Evolutionary conservation across 2,113 vertebrate genomes (phyloP).

Genomic region (Bufo bufo): DNA sequence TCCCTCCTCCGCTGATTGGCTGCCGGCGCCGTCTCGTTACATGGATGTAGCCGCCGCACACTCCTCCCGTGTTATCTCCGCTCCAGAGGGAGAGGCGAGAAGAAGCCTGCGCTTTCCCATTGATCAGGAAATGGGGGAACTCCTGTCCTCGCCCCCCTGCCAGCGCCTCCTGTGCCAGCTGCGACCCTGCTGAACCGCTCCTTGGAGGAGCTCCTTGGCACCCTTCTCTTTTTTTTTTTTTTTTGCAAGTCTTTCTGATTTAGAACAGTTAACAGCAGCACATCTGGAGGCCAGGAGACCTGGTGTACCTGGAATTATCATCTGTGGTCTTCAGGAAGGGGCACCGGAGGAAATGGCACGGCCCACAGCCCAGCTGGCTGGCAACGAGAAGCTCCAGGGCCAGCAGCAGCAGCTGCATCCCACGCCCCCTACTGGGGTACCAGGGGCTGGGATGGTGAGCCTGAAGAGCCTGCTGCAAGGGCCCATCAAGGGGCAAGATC

Average conservation of each 20-base stretch:
- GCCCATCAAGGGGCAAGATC: conserved; percentile 60
- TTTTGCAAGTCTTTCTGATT: not conserved
- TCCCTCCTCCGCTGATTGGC: conserved; percentile 22
- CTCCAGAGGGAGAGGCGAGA: conserved; percentile 28
- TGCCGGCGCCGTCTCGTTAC: not conserved
- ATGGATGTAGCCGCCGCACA: conserved; percentile 45
- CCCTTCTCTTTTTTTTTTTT: not conserved
- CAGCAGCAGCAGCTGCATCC: conserved; percentile 37
- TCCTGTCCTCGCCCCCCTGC: not conserved
- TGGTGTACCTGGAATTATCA: too few relatives aligned
- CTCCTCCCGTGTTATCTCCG: conserved; percentile 25
- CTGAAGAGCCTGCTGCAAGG: conserved; percentile 61
- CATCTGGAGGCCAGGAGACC: not conserved
- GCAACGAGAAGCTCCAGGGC: conserved; percentile 41
- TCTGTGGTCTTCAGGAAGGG: not conserved
- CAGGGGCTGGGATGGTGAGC: conserved; percentile 48
- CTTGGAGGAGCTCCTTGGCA: not conserved
- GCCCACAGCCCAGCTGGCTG: conserved; percentile 41
- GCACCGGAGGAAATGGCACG: conserved; percentile 47
- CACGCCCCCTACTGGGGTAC: conserved; percentile 44
- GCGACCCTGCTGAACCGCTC: conserved; percentile 26
- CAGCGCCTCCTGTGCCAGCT: conserved; percentile 55
- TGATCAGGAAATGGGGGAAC: conserved; percentile 35
- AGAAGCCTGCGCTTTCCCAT: not conserved
- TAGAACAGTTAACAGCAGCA: not conserved